These are phyloP conservation scores for Equus przewalskii DNA, from an alignment of 2,113 vertebrate species.

Conservation along the genomic window DNA sequence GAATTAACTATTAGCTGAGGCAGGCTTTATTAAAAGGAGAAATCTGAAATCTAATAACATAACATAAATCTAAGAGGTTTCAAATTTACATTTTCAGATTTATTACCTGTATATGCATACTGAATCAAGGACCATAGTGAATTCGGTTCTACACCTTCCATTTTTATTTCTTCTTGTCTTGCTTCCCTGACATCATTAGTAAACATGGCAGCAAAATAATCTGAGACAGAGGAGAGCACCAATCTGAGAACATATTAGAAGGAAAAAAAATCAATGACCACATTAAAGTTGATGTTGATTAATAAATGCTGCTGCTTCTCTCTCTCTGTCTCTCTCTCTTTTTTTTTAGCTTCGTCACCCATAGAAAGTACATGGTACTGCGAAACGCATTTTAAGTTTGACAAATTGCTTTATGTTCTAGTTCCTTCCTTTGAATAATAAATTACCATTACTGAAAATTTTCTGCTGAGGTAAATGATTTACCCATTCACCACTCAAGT, in stretches of 20 bases:
- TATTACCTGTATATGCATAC: slow-evolving; percentile 96
- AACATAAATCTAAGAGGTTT: neutral
- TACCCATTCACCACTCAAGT: slow-evolving; percentile 73
- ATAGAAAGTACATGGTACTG: slow-evolving; percentile 52
- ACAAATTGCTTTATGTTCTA: slow-evolving; percentile 76
- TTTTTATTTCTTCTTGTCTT: slow-evolving; percentile 98
- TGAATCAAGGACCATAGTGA: slow-evolving; percentile 98
- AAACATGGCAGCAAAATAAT: slow-evolving; percentile 99
- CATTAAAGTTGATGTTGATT: slow-evolving; percentile 66
- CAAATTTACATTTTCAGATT: neutral
- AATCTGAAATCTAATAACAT: slow-evolving; percentile 40
- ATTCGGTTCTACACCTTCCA: slow-evolving; percentile 98
- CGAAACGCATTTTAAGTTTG: slow-evolving; percentile 78
- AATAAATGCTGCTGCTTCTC: slow-evolving; percentile 59
- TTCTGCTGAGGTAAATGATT: slow-evolving; percentile 79
- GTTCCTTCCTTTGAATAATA: slow-evolving; percentile 80
- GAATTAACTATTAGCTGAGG: neutral
- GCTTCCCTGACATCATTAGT: slow-evolving; percentile 98
- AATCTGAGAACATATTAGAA: slow-evolving; percentile 87
- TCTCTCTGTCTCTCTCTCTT: slow-evolving; percentile 14
- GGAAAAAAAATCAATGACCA: slow-evolving; percentile 48
- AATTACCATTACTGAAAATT: slow-evolving; percentile 75
- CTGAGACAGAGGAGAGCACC: slow-evolving; percentile 98
- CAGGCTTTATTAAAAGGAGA: slow-evolving; percentile 30
- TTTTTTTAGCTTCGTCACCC: slow-evolving; percentile 41